phyloP scores from a whole-genome alignment of 2,113 vertebrate genomes.

The Thermophis baileyi region DNA sequence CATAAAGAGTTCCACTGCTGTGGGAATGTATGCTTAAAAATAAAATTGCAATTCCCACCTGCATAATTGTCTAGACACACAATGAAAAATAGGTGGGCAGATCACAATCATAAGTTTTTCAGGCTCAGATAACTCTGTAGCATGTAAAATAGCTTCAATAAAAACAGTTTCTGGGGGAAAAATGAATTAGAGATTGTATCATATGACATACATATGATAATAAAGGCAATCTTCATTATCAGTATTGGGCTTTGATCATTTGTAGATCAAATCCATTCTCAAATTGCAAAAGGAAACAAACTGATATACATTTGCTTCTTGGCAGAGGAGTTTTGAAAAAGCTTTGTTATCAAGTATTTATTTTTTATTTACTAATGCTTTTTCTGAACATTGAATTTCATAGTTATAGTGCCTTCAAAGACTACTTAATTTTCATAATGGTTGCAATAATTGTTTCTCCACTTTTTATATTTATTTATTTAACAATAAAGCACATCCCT shows the following conservation, averaged over 20 bases:
- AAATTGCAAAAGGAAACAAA: not conserved
- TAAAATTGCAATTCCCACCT: not conserved
- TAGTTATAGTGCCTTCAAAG: not conserved
- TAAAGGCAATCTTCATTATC: not conserved
- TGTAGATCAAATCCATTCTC: not conserved
- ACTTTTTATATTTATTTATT: not conserved
- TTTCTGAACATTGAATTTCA: not conserved
- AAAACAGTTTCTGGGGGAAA: not conserved
- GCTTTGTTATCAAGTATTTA: not conserved
- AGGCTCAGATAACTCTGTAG: not conserved
- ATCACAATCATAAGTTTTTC: not conserved
- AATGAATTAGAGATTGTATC: not conserved
- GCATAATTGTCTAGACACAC: not conserved
- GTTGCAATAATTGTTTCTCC: not conserved
- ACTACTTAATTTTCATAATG: not conserved
- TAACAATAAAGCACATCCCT: not conserved
- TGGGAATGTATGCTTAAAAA: not conserved
- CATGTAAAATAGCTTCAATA: not conserved
- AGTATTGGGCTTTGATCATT: not conserved
- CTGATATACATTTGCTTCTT: not conserved
- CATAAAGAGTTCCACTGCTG: not conserved
- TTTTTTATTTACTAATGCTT: not conserved
- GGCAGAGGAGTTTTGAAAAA: not conserved
- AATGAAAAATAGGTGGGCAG: not conserved
- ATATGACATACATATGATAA: not conserved